Percentiles rank a stretch among this genome's conserved stretches.
Conservation (phyloP, 2,113 vertebrate species). For the Herpetotheres cachinnans region DNA sequence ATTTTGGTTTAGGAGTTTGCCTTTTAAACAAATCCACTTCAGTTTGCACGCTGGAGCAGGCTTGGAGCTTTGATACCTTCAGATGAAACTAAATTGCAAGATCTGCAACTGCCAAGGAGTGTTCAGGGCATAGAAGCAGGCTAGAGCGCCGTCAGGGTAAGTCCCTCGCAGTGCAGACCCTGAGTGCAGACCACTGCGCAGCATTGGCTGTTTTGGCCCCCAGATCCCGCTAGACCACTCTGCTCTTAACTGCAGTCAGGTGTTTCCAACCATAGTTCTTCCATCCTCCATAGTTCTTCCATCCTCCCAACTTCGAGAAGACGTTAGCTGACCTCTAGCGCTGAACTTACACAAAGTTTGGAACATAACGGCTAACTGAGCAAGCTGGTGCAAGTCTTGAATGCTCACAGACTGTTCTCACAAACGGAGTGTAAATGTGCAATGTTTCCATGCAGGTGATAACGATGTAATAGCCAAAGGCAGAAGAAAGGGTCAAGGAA, state of each 20-base stretch:
- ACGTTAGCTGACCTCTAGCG: not conserved
- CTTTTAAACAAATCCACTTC: not conserved
- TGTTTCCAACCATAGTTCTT: not conserved
- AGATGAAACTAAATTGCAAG: not conserved
- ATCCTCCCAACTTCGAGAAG: not conserved
- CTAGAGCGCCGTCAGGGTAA: not conserved
- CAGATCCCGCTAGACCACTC: fast-evolving
- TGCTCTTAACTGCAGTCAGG: not conserved
- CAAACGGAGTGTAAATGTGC: not conserved
- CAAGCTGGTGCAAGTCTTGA: not conserved
- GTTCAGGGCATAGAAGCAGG: fast-evolving
- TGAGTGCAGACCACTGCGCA: fast-evolving
- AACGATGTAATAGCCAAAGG: not conserved
- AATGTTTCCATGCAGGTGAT: not conserved
- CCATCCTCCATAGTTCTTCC: not conserved
- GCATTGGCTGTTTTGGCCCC: not conserved
- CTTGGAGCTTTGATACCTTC: not conserved
- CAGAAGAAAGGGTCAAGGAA: not conserved
- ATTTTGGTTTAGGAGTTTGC: not conserved
- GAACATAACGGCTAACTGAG: not conserved
- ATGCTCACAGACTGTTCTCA: not conserved
- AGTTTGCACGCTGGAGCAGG: not conserved
- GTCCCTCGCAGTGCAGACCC: fast-evolving
- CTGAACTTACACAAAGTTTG: not conserved
- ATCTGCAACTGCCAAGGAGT: not conserved